Percentiles rank a stretch among this genome's conserved stretches.
These are phyloP conservation scores for Euclidia mi DNA, from an alignment of 2,888 invertebrate species.

Conservation along the genomic window DNA sequence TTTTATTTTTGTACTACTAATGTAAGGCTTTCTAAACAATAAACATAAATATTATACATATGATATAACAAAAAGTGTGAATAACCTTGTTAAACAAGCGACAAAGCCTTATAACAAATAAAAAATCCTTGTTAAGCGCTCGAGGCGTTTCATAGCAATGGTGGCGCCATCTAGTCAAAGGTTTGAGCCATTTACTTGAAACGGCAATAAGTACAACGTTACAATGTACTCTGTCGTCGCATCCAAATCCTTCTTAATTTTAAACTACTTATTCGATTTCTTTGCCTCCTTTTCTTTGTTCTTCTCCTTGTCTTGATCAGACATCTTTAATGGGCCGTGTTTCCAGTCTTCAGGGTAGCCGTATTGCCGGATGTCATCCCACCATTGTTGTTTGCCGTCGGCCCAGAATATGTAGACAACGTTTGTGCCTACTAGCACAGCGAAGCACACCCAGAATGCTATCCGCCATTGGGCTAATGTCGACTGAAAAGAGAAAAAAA, in stretches of 20 bases:
- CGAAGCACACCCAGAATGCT: conserved; percentile 94
- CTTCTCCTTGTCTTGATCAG: conserved; percentile 76
- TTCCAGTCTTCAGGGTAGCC: conserved; percentile 84
- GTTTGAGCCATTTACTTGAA: no score
- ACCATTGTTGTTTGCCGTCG: conserved; percentile 93
- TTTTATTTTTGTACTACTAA: no score
- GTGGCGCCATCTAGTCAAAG: no score
- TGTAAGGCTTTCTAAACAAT: no score
- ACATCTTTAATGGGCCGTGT: conserved; percentile 75
- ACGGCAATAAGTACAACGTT: background rate
- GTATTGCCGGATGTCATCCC: conserved; percentile 91
- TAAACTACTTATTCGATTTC: conserved; percentile 38
- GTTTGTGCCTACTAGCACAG: conserved; percentile 91
- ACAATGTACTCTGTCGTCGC: background rate
- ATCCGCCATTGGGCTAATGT: conserved; percentile 91
- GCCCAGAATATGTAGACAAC: conserved; percentile 92
- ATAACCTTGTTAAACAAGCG: no score
- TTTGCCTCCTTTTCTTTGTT: conserved; percentile 76
- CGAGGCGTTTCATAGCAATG: no score
- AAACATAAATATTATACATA: no score
- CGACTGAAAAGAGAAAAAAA: conserved; percentile 81
- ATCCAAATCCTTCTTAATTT: no score
- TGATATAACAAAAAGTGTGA: no score
- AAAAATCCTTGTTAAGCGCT: no score
- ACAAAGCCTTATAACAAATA: no score